Conservation (phyloP, 1,140 invertebrate species). For the Aphis gossypii region DNA sequence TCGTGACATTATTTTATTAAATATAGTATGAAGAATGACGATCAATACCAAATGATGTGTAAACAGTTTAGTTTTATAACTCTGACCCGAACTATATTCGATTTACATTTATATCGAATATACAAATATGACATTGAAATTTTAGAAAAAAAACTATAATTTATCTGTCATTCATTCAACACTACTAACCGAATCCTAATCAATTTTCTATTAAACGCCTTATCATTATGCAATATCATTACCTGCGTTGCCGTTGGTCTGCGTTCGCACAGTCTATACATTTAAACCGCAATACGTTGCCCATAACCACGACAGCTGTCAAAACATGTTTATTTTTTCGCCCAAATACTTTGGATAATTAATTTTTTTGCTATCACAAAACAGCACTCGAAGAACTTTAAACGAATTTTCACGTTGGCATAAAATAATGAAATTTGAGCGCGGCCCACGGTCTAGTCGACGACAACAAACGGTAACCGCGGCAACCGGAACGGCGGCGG, state of each 20-base stretch:
- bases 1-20: background rate
- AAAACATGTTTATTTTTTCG: conserved; percentile 27
- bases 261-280: conserved; percentile 41
- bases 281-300: conserved; percentile 52
- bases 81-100: background rate
- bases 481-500: background rate
- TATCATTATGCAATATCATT: conserved; percentile 52
- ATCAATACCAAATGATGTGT: background rate
- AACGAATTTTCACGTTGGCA: background rate
- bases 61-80: background rate
- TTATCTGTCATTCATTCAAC: background rate
- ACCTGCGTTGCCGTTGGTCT: conserved; percentile 52
- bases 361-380: background rate
- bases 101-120: background rate
- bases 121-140: background rate
- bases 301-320: conserved; percentile 32
- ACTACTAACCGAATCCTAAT: background rate
- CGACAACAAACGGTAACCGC: conserved; percentile 50
- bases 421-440: background rate
- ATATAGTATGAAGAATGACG: background rate
- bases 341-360: background rate
- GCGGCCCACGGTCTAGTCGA: background rate
- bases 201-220: conserved; percentile 9
- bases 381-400: background rate
- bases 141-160: background rate